A percentile compares a stretch with the other conserved stretches of the same genome.
These are phyloP conservation scores for Melanerpes aurifrons DNA, from an alignment of 2,113 vertebrate genomes.

Conservation along the genomic window DNA sequence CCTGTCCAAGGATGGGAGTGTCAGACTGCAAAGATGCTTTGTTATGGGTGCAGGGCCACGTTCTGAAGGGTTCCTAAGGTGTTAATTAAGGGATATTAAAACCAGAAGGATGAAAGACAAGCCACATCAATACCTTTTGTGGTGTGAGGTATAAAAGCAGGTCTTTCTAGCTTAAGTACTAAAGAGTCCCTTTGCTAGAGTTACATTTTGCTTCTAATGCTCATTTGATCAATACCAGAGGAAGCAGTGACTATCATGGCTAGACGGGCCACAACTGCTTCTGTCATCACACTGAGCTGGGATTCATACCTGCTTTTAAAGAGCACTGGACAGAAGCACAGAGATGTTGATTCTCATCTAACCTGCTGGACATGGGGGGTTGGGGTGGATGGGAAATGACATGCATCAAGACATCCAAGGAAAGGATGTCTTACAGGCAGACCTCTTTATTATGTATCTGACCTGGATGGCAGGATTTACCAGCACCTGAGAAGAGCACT, in stretches of 20 bases:
- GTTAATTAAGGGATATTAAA: background rate
- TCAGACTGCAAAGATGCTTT: background rate
- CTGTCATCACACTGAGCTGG: background rate
- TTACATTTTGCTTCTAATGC: background rate
- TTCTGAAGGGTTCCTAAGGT: background rate
- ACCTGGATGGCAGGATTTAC: background rate
- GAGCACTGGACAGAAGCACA: background rate
- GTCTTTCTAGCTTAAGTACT: background rate
- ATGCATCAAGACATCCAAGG: background rate
- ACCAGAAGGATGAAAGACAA: background rate
- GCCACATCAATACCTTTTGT: background rate
- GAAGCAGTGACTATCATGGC: background rate
- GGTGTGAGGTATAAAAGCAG: background rate
- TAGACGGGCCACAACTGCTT: background rate
- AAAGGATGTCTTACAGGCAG: background rate
- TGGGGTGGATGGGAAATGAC: background rate
- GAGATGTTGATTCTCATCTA: background rate
- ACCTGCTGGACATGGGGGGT: background rate
- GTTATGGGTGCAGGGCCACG: background rate
- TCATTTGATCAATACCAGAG: background rate
- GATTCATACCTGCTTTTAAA: background rate
- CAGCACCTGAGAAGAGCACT: background rate
- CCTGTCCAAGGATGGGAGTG: background rate
- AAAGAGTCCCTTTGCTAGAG: background rate
- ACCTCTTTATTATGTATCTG: background rate